phyloP scores from a whole-genome alignment of 2,797 vertebrate genomes.

The Cirrhinus mrigala region DNA sequence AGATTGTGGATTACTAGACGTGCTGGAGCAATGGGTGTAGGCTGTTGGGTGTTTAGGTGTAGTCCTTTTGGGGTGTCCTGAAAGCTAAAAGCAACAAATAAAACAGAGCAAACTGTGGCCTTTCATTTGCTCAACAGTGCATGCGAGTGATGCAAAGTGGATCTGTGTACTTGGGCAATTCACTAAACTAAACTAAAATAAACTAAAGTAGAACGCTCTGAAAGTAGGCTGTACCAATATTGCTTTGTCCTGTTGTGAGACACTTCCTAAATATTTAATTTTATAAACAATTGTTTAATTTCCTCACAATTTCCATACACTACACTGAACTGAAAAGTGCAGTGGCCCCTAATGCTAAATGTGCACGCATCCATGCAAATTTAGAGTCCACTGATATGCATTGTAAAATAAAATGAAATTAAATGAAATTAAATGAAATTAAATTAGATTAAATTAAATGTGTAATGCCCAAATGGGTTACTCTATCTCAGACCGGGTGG shows the following conservation, averaged over 20 bases:
- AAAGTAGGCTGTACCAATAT: too few species aligned
- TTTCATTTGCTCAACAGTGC: background rate
- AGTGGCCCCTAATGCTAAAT: background rate
- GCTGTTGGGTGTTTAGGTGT: background rate
- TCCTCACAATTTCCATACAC: background rate
- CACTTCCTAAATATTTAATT: background rate
- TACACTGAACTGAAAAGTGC: background rate
- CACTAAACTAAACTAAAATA: background rate
- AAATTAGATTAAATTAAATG: too few species aligned
- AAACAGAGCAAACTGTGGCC: background rate
- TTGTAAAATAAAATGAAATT: too few species aligned
- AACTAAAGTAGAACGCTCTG: background rate
- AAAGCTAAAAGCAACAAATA: constrained; percentile 3
- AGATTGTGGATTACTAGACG: background rate
- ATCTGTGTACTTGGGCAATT: background rate
- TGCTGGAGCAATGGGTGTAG: background rate
- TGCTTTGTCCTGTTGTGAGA: too few species aligned
- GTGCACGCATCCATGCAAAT: too few species aligned
- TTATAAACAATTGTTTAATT: background rate
- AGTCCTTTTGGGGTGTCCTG: background rate
- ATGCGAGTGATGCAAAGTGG: background rate
- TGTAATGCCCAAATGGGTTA: too few species aligned
- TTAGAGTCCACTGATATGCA: too few species aligned
- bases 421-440: too few species aligned
- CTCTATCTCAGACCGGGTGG: too few species aligned